Conservation (phyloP, 2,113 vertebrate genomes). For the Saccopteryx bilineata region DNA sequence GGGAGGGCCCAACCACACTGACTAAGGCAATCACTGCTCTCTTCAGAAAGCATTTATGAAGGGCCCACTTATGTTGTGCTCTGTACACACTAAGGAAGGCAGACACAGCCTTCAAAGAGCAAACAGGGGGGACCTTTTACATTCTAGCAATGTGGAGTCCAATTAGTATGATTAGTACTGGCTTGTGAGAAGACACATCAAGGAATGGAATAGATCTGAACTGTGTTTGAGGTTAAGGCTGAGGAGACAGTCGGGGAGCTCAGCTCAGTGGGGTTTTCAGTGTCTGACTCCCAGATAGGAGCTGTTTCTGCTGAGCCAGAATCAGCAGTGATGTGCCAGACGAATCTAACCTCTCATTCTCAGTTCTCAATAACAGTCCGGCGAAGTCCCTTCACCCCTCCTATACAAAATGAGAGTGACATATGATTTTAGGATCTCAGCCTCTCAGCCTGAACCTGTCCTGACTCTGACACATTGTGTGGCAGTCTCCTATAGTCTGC, state of each 20-base stretch:
- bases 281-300: neutral
- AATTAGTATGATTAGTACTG: neutral
- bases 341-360: neutral
- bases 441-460: neutral
- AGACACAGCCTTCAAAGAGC: neutral
- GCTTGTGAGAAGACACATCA: neutral
- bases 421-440: neutral
- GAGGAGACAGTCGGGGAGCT: neutral
- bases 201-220: neutral
- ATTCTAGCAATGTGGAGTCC: neutral
- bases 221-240: neutral
- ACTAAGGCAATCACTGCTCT: slow-evolving; percentile 65
- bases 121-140: neutral
- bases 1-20: slow-evolving; percentile 67
- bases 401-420: neutral
- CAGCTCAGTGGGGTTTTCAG: neutral
- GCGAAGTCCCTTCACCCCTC: neutral
- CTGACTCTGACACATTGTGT: neutral
- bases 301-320: neutral
- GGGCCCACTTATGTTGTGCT: slow-evolving; percentile 30
- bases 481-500: slow-evolving; percentile 4
- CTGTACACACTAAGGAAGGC: slow-evolving; percentile 1
- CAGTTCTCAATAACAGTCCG: neutral
- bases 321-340: neutral
- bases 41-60: slow-evolving; percentile 73